A percentile compares a stretch with the other conserved stretches of the same genome.
Conservation (phyloP, 2,888 invertebrate genomes). For the Scaptodrosophila latifasciaeformis region DNA sequence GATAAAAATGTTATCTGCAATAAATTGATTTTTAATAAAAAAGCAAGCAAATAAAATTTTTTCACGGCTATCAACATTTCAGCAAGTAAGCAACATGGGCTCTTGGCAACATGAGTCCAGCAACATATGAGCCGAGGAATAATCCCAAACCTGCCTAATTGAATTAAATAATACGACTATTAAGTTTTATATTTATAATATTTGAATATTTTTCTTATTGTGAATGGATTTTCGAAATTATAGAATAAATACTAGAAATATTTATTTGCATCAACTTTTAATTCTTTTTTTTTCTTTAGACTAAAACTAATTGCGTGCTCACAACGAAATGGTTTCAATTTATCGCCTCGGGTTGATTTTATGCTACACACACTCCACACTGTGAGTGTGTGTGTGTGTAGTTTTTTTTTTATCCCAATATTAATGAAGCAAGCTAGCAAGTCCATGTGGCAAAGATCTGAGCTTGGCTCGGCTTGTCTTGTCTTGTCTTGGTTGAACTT, state of each 20-base stretch:
- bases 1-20: too few relatives aligned
- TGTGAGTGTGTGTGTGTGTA: neutral
- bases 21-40: too few relatives aligned
- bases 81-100: too few relatives aligned
- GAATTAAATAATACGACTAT: too few relatives aligned
- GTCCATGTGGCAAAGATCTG: neutral
- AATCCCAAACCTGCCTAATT: too few relatives aligned
- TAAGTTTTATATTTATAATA: too few relatives aligned
- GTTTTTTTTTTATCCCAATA: too few relatives aligned
- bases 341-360: slow-evolving; percentile 65
- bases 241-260: neutral
- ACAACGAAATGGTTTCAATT: slow-evolving; percentile 63
- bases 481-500: too few relatives aligned
- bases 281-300: slow-evolving; percentile 26
- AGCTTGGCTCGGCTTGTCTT: slow-evolving; percentile 7
- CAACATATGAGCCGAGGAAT: too few relatives aligned
- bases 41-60: too few relatives aligned
- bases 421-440: slow-evolving; percentile 46
- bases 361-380: slow-evolving; percentile 35
- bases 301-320: slow-evolving; percentile 66
- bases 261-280: neutral
- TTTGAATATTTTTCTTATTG: slow-evolving; percentile 14
- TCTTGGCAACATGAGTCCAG: too few relatives aligned
- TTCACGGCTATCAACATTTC: too few relatives aligned
- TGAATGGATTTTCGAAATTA: neutral